A percentile compares a stretch with the other conserved stretches of the same genome.
Evolutionary conservation across 2,113 vertebrate species (phyloP).

Genomic region (Tiliqua scincoides): DNA sequence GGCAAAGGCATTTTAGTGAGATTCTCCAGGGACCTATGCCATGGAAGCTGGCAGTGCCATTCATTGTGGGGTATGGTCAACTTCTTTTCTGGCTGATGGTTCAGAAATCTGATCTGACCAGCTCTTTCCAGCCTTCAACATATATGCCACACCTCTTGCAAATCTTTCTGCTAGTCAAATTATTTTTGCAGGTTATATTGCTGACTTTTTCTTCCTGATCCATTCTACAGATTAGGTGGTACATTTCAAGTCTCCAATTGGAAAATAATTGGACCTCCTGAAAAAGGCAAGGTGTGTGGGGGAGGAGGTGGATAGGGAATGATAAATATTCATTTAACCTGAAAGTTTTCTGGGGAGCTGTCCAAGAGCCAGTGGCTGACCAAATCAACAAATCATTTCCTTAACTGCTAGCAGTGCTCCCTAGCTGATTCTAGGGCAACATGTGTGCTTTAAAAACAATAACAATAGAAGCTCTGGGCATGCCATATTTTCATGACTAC

Average conservation of each 20-base stretch:
- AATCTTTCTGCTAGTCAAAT: not conserved
- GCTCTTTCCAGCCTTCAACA: not conserved
- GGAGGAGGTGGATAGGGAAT: no score
- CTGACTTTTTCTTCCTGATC: rapidly evolving
- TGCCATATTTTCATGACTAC: not conserved
- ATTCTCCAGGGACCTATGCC: no score
- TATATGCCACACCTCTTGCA: rapidly evolving
- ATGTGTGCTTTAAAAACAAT: not conserved
- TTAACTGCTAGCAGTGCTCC: constrained; percentile 20
- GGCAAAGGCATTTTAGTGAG: no score
- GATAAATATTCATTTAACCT: constrained; percentile 38
- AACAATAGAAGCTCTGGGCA: not conserved
- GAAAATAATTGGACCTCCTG: not conserved
- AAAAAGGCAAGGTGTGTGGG: not conserved
- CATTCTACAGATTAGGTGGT: rapidly evolving
- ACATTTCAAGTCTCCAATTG: not conserved
- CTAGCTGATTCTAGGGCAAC: not conserved
- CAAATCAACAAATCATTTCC: constrained; percentile 19
- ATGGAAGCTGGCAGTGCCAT: no score
- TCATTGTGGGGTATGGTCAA: no score
- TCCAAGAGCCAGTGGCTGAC: constrained; percentile 23
- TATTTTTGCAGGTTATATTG: not conserved
- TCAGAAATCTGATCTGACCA: rapidly evolving
- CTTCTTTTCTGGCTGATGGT: not conserved
- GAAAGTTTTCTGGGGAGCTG: constrained; percentile 59